Evolutionary conservation across 2,113 vertebrate genomes (phyloP), one percentile per base, ranked within the genome.

Genomic region (Neogale vison): DNA sequence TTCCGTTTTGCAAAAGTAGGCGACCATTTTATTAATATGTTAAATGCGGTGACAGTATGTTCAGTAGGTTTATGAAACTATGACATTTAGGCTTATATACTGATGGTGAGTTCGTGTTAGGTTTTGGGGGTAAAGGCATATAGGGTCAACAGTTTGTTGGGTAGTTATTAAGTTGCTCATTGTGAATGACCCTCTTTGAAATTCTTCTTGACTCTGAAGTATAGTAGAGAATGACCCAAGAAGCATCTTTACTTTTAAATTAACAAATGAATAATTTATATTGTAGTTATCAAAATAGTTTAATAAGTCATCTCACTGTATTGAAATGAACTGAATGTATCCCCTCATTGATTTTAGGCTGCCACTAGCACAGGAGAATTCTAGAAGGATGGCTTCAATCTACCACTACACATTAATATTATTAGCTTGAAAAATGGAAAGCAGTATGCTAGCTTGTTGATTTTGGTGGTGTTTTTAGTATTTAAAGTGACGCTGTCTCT

Each of bases 361-460:
- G 1, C 77, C 4, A 14, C 3, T 20, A 3, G 24, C 50, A 15
- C 11, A 83, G 57, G 87, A 90, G 24, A 67, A 80, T 85, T 77
- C 36, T 31, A 61, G 26, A 61, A 52, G 24, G 11, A 36, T 21
- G 14, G 14, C 4, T 47, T 93, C 50, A 21, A 3, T 47, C 50
- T 18, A 11, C 39, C 24, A 4, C 23, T 10, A 20, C 45, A 77
- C n/a, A 26, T 84, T 83, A 18, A 34, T 89, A 12, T 57, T 24
- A 55, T n/a, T 52, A 85, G 45, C 6, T 82, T 80, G 39, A 39
- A 76, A 93, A 93, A 96, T 52, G 42, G 83, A 84, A 94, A 91
- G 17, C 15, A 52, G 20, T 52, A 4, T 63, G 85, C 17, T 59
- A 65, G 31, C 36, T 59, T 31, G 31, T 26, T 93, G 34, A n/a